phyloP scores from a whole-genome alignment of 2,888 invertebrate genomes.

The Odontocerum albicorne region DNA sequence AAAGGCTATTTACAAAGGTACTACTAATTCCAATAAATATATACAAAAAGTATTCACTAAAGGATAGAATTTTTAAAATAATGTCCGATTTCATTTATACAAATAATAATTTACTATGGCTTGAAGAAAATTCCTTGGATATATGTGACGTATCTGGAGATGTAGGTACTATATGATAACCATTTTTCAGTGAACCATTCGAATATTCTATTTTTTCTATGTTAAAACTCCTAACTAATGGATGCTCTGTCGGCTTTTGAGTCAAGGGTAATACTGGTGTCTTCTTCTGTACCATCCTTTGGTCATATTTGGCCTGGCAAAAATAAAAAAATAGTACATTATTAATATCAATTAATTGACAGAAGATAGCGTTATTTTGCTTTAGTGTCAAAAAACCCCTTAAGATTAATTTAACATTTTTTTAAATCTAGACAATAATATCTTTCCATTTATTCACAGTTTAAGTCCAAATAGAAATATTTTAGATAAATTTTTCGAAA shows the following conservation, averaged over 20 bases:
- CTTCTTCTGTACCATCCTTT: slow-evolving; percentile 26
- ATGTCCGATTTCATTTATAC: slow-evolving; percentile 23
- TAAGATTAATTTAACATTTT: background rate
- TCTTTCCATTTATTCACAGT: background rate
- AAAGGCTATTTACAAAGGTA: too few relatives aligned
- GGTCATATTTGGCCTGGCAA: slow-evolving; percentile 35
- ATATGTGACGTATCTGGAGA: slow-evolving; percentile 25
- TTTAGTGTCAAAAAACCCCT: background rate
- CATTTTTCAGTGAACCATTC: slow-evolving; percentile 30
- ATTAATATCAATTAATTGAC: background rate
- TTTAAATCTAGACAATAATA: background rate
- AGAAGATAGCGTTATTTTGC: background rate
- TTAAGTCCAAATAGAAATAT: too few relatives aligned
- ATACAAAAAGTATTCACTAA: too few relatives aligned
- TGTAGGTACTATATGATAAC: slow-evolving; percentile 30
- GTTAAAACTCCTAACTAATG: slow-evolving; percentile 33
- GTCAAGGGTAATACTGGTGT: slow-evolving; percentile 29
- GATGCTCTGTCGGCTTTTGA: slow-evolving; percentile 28
- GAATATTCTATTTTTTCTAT: slow-evolving; percentile 32
- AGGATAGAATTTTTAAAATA: background rate
- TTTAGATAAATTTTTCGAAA: too few relatives aligned
- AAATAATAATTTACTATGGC: slow-evolving; percentile 34
- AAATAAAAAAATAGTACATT: background rate
- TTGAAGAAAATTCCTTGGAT: slow-evolving; percentile 26
- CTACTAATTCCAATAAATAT: too few relatives aligned